Conservation (phyloP, 2,113 vertebrate genomes). For the Misgurnus mizolepis region DNA sequence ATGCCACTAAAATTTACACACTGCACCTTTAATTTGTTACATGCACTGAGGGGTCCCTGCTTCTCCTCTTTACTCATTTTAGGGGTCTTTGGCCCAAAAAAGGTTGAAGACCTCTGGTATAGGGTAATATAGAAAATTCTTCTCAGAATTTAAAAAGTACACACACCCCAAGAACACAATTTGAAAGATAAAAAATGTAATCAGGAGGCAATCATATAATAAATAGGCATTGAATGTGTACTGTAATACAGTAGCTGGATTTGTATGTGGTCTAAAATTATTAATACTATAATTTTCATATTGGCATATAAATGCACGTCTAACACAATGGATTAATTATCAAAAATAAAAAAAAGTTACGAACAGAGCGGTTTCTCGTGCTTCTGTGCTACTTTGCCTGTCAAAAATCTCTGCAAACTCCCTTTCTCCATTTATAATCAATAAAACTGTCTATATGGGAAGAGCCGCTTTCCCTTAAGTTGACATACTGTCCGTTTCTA, state of each 20-base stretch:
- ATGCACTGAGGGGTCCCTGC: too few species aligned
- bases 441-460: too few species aligned
- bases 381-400: background rate
- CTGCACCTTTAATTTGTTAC: too few species aligned
- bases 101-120: too few species aligned
- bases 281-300: background rate
- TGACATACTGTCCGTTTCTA: too few species aligned
- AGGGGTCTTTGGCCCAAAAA: too few species aligned
- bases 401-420: background rate
- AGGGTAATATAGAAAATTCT: background rate
- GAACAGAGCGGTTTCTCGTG: background rate
- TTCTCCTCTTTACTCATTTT: too few species aligned
- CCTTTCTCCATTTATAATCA: too few species aligned
- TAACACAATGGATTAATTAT: background rate
- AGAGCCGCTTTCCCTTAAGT: too few species aligned
- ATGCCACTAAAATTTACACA: too few species aligned
- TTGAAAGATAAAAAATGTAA: background rate
- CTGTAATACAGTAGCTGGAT: background rate
- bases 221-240: background rate
- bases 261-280: background rate
- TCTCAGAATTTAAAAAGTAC: background rate
- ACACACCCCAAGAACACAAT: background rate
- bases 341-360: background rate
- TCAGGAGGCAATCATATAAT: too few species aligned
- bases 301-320: background rate